phyloP scores from a whole-genome alignment of 2,113 vertebrate genomes.

The Barbus barbus region DNA sequence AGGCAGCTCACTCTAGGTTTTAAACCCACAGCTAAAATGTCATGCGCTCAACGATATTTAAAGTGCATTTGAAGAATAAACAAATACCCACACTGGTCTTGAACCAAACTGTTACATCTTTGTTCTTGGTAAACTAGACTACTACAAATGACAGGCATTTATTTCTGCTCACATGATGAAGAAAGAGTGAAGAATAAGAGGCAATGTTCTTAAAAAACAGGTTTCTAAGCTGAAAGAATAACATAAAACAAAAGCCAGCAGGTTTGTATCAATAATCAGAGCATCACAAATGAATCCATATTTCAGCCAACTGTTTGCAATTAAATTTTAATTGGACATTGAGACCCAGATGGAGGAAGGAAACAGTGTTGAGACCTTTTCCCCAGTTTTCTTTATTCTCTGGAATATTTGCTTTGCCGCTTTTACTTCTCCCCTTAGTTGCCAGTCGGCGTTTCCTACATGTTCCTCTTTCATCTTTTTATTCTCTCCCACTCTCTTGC shows the following conservation, averaged over 20 bases:
- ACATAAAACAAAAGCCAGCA: slow-evolving; percentile 41
- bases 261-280: slow-evolving; percentile 13
- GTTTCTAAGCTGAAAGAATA: slow-evolving; percentile 44
- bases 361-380: slow-evolving; percentile 4
- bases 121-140: not conserved
- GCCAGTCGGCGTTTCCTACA: not conserved
- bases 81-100: not conserved
- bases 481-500: slow-evolving; percentile 2
- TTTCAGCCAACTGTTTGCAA: slow-evolving; percentile 24
- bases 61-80: not conserved
- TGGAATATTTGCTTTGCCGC: not conserved
- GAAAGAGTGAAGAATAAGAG: not conserved
- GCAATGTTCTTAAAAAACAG: not conserved
- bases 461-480: slow-evolving; percentile 25
- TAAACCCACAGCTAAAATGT: not conserved
- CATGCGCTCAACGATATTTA: not conserved
- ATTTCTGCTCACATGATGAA: not conserved
- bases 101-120: not conserved
- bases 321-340: slow-evolving; percentile 44
- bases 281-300: slow-evolving; percentile 34
- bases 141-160: no score
- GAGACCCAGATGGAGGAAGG: slow-evolving; percentile 22
- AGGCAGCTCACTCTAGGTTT: not conserved
- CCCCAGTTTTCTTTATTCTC: not conserved
- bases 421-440: slow-evolving; percentile 1